Evolutionary conservation across 2,113 vertebrate genomes (phyloP), one percentile per base, ranked within the genome.

Genomic region (zebrafish (Danio rerio)): DNA sequence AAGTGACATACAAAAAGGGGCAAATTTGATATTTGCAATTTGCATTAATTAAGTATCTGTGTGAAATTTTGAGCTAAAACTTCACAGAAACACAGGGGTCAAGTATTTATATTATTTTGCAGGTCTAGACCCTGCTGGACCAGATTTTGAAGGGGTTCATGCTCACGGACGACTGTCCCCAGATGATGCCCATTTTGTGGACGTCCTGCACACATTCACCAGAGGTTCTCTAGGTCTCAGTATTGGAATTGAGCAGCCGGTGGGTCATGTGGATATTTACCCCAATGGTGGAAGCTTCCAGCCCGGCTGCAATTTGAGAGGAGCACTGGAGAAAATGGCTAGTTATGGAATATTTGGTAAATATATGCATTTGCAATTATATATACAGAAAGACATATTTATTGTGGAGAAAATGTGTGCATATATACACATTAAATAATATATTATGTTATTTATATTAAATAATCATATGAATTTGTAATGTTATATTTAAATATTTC

Each of bases 71-170:
- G 31, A 31, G 31, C 31, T 31, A 31, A 31, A 31, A 31, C 31
- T 31, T 31, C 31, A 31, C 31, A 31, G 31, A 31, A 31, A 31
- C 31, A 31, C 31, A n/a, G n/a, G 62, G 13, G 40, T 7, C 31
- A 68, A 49, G 7, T 9, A 5, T 61, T 53, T 5, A 2, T 9
- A 21, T 7, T 49, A 59, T 16, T 83, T 0, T 81, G n/a, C 91
- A 99, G 97, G 97, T 53, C 89, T 99, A 42, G 97, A 99, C 92
- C 97, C 97, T 7, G 97, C 97, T 3, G 97, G 97, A 68, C 97
- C 97, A 0, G 95, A 93, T 80, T 99, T 99, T 83, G 97, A 99
- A 88, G 96, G 97, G 1, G 93, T 94, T 0, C 96, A 96, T 9
- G 96, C 95, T 0, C 92, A 95, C 5, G 88, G 90, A 0, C 96